phyloP scores from a whole-genome alignment of 2,797 vertebrate species.

The Myotis findleyi region DNA sequence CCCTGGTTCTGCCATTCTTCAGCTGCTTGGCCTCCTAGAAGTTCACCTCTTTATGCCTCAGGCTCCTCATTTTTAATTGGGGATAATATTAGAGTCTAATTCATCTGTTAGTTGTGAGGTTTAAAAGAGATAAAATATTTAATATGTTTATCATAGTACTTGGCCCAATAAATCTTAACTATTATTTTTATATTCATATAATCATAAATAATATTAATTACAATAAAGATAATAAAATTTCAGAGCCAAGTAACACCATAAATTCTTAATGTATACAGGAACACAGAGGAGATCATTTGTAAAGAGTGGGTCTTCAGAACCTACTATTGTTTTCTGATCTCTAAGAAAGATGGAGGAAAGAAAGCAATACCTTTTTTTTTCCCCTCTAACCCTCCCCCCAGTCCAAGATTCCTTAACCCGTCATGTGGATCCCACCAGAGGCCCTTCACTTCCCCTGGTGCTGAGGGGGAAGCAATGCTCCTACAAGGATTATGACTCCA shows the following conservation, averaged over 20 bases:
- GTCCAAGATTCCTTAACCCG: not conserved
- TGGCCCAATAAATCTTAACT: not conserved
- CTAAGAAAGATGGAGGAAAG: constrained; percentile 41
- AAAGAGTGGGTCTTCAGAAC: not conserved
- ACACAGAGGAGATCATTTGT: not conserved
- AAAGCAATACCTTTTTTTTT: not conserved
- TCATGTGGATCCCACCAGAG: not conserved
- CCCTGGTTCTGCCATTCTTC: not conserved
- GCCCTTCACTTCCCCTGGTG: not conserved
- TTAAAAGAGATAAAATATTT: constrained; percentile 47
- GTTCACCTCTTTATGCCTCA: not conserved
- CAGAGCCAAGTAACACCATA: constrained; percentile 25
- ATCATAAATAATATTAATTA: constrained; percentile 10
- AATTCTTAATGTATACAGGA: not conserved
- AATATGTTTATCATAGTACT: constrained; percentile 6
- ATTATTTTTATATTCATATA: constrained; percentile 18
- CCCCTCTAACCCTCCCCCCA: not conserved
- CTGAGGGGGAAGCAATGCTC: not conserved
- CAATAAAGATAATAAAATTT: not conserved
- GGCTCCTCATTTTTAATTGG: constrained; percentile 27
- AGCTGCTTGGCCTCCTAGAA: not conserved
- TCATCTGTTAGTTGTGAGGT: not conserved
- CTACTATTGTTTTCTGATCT: not conserved
- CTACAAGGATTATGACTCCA: not conserved
- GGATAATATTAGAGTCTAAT: not conserved